Evolutionary conservation across 2,888 invertebrate species (phyloP), one percentile per base, ranked within the genome.

Genomic region (Noctuana brunneofusca): DNA sequence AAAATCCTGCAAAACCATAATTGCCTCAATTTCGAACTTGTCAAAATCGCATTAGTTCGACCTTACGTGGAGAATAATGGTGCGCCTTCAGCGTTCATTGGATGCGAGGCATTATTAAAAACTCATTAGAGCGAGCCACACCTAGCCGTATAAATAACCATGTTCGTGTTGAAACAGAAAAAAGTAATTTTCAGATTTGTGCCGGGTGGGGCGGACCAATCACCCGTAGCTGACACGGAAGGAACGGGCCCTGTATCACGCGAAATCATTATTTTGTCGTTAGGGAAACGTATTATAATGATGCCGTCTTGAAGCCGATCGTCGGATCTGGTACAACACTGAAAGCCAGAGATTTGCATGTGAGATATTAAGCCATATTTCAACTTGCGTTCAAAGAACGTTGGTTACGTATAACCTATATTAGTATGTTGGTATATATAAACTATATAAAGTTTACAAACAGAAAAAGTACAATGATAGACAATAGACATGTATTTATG

Each of bases 241-340:
- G 86, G 89, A 80, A 79, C 85, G 75, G 76, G 73, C 75, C 74
- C 73, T 73, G 75, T 82, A 86, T 83, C 89, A 89, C 89, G 89
- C 89, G 75, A 87, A 84, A 89, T 88, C 89, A 90, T 91, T 90
- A 91, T 90, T 86, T 89, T 81, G 84, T 90, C 89, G 86, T 90
- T 90, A 90, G 83, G 80, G 82, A 74, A 73, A 76, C 80, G 80
- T 81, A 80, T 82, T 83, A 83, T 83, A 78, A 75, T 77, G 75
- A 62, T 49, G 62, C 55, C 53, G 54, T 46, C 60, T 60, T 53
- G 30, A 53, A 48, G 54, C 46, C 49, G 48, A 59, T 50, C 30
- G 41, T 35, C 16, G 55, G 18, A 18, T n/a, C 53, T 20, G 35
- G 41, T 43, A 43, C 38, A 41, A 63, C 49, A 55, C 27, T 48